Evolutionary conservation across 1,140 invertebrate genomes (phyloP), one percentile per base, ranked within the genome.

Genomic region (Penaeus chinensis): DNA sequence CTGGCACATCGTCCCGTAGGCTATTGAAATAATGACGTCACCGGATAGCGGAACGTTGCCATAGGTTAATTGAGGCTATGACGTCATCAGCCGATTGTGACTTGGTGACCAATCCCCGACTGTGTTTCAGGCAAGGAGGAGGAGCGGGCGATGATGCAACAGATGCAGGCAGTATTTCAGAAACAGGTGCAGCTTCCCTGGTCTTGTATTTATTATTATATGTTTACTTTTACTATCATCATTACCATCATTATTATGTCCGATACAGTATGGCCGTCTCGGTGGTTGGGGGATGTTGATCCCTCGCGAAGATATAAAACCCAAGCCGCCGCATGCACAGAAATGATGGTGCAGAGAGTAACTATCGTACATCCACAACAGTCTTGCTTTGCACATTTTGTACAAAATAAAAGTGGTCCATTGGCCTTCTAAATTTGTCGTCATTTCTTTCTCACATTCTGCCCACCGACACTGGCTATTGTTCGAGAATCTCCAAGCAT

Each of bases 91-190:
- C 54, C 77, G 80, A 54, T 77, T 65, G 80, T 63, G 80, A 65
- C 61, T 60, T 24, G 80, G 86, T 83, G 80, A 83, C 85, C 87
- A 82, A 84, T 84, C 66, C 66, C 65, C 65, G 61, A 81, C 81
- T 89, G 86, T 87, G 93, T 95, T 95, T 91, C 94, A 97, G 96
- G 96, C 91, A 98, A 97, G 94, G 96, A 97, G 93, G 96, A 98
- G 93, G 97, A 98, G 93, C 94, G 96, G 91, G 95, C 96, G 93
- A 97, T 98, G 96, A 96, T 97, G 93, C 96, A 98, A 93, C 96
- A 98, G 94, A 97, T 98, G 96, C 97, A 98, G 93, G 95, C 96
- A 84, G 95, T 97, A 95, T 96, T 96, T 92, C 96, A 98, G 93
- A 98, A 98, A 94, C 97, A 98, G 96, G 97, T 97, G 95, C 95